Conservation (phyloP, 2,888 invertebrate genomes). For the Lampropteryx suffumata region DNA sequence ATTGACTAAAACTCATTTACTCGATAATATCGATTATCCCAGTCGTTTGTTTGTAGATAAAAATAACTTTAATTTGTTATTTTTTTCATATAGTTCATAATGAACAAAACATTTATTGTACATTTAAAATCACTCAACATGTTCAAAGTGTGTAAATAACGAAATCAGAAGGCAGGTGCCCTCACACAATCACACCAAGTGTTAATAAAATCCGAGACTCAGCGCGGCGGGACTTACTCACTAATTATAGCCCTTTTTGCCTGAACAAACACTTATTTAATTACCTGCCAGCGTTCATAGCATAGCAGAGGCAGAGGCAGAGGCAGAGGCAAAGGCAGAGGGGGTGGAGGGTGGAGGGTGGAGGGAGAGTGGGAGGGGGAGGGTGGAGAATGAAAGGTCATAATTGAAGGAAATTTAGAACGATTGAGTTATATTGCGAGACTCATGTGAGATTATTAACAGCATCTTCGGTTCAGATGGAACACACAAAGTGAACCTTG, state of each 20-base stretch:
- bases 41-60: too few species aligned
- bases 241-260: constrained; percentile 30
- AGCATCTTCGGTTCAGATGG: neutral
- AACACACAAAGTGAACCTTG: neutral
- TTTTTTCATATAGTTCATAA: too few species aligned
- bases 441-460: constrained; percentile 30
- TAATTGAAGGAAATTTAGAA: constrained; percentile 37
- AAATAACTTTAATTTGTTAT: too few species aligned
- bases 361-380: too few species aligned
- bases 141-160: too few species aligned
- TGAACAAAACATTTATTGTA: too few species aligned
- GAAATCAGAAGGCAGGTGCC: constrained; percentile 1
- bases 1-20: too few species aligned
- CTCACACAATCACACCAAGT: neutral
- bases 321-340: neutral
- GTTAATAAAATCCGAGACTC: constrained; percentile 3
- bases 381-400: too few species aligned
- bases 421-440: constrained; percentile 33
- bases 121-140: too few species aligned
- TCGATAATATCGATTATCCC: too few species aligned
- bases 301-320: constrained; percentile 17
- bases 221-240: constrained; percentile 7
- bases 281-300: constrained; percentile 25
- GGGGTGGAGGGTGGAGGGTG: too few species aligned
- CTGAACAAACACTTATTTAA: constrained; percentile 39